phyloP scores from a whole-genome alignment of 2,888 invertebrate species.

The Cryptocephalus moraei region DNA sequence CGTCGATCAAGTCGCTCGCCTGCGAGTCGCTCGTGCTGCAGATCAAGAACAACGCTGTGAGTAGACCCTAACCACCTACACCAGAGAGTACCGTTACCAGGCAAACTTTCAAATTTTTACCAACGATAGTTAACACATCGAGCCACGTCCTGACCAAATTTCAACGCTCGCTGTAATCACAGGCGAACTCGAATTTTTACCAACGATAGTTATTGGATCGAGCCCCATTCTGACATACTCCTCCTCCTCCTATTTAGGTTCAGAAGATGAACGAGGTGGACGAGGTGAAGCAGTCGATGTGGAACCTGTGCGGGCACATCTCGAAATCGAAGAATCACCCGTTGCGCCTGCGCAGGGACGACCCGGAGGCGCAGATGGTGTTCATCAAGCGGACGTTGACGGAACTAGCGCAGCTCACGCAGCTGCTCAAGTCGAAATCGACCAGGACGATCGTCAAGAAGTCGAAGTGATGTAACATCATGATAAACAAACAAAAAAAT shows the following conservation, averaged over 20 bases:
- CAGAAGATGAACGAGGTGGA: conserved; percentile 25
- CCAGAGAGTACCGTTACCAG: too few species aligned
- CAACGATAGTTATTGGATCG: too few species aligned
- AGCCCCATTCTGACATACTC: too few species aligned
- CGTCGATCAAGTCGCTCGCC: conserved; percentile 47
- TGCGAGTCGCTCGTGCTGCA: conserved; percentile 52
- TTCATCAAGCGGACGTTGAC: conserved; percentile 51
- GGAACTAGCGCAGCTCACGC: conserved; percentile 32
- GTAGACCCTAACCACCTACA: too few species aligned
- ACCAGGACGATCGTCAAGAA: background rate
- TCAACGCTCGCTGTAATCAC: background rate
- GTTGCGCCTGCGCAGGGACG: conserved; percentile 35
- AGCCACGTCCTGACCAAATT: too few species aligned
- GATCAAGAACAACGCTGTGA: conserved; percentile 47
- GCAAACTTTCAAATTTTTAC: too few species aligned
- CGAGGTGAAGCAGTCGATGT: conserved; percentile 48
- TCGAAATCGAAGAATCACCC: conserved; percentile 43
- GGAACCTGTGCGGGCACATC: conserved; percentile 54
- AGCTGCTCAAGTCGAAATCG: conserved; percentile 8
- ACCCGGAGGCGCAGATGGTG: conserved; percentile 51
- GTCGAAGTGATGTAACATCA: too few species aligned
- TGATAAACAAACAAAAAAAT: too few species aligned
- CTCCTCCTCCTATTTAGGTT: conserved; percentile 8
- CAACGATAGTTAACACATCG: too few species aligned
- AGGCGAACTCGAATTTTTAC: too few species aligned